Evolutionary conservation across 2,888 invertebrate genomes (phyloP).

Genomic region (Conchocele bisecta): DNA sequence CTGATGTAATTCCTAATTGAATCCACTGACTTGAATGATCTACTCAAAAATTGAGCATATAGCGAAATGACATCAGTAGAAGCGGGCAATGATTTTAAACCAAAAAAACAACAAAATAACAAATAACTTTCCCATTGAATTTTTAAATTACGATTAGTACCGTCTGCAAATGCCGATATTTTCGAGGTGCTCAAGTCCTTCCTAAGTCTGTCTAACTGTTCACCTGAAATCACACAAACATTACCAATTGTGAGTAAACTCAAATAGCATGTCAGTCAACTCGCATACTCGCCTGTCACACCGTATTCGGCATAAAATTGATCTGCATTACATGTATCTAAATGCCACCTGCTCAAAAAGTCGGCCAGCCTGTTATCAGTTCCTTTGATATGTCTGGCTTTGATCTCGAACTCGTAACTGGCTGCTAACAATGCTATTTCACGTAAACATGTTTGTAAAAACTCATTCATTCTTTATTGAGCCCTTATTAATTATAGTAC

Average conservation of each 20-base stretch:
- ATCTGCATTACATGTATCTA: neutral
- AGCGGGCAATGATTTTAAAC: neutral
- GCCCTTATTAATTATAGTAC: neutral
- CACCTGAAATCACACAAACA: neutral
- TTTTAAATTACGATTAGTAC: neutral
- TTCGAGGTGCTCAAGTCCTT: neutral
- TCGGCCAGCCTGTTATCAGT: neutral
- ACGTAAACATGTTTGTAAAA: neutral
- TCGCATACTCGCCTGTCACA: no score
- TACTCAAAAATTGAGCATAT: constrained; percentile 10
- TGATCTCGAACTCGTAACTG: neutral
- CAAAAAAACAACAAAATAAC: constrained; percentile 1
- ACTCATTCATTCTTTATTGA: neutral
- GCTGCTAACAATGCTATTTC: neutral
- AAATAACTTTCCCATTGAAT: constrained; percentile 5
- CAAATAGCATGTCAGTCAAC: neutral
- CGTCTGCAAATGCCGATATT: neutral
- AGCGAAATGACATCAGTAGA: neutral
- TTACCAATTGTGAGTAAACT: neutral
- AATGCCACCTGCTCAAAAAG: neutral
- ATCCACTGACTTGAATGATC: neutral
- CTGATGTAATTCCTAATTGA: constrained; percentile 14
- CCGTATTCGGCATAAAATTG: neutral
- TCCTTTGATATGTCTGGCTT: neutral
- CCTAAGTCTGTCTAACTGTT: neutral